Percentiles rank a stretch among this genome's conserved stretches.
These are phyloP conservation scores for Acanthaster planci DNA, from an alignment of 35 echinoderm and acorn worm genomes.

Conservation along the genomic window DNA sequence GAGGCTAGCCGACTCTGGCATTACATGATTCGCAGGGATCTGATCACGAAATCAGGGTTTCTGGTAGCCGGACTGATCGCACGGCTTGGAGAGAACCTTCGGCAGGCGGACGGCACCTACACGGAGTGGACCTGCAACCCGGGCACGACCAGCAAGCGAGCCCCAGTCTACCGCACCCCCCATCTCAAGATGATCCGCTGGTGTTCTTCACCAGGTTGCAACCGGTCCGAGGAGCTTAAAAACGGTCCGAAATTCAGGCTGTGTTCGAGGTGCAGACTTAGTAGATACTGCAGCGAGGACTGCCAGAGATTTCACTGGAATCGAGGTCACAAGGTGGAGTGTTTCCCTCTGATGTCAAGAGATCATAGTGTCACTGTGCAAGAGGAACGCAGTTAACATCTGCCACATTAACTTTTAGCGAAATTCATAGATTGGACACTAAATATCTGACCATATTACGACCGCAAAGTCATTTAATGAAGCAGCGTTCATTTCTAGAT, in stretches of 20 bases:
- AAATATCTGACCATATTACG: too few species aligned
- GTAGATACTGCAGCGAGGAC: slow-evolving; percentile 80
- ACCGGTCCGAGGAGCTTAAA: slow-evolving; percentile 48
- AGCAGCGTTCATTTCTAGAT: too few species aligned
- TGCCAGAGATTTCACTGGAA: slow-evolving; percentile 87
- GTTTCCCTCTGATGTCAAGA: slow-evolving; percentile 26
- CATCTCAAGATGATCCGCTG: slow-evolving; percentile 68
- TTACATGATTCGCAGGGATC: slow-evolving; percentile 62
- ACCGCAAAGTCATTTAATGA: too few species aligned
- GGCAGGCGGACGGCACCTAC: slow-evolving; percentile 66
- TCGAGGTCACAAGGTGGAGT: slow-evolving; percentile 71
- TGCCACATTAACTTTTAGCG: background rate
- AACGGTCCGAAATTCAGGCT: slow-evolving; percentile 70
- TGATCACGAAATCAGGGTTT: slow-evolving; percentile 84
- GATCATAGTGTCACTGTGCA: slow-evolving; percentile 9
- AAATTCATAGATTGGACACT: background rate
- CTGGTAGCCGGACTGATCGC: slow-evolving; percentile 84
- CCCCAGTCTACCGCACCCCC: slow-evolving; percentile 50
- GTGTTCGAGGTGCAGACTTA: slow-evolving; percentile 76
- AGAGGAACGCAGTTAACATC: slow-evolving; percentile 18
- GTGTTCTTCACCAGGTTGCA: slow-evolving; percentile 79
- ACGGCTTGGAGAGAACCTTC: slow-evolving; percentile 67
- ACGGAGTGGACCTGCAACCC: slow-evolving; percentile 46
- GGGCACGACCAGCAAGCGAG: slow-evolving; percentile 40
- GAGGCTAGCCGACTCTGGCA: slow-evolving; percentile 76